Evolutionary conservation across 2,888 invertebrate genomes (phyloP), one percentile per base, ranked within the genome.

Genomic region (Conchocele bisecta): DNA sequence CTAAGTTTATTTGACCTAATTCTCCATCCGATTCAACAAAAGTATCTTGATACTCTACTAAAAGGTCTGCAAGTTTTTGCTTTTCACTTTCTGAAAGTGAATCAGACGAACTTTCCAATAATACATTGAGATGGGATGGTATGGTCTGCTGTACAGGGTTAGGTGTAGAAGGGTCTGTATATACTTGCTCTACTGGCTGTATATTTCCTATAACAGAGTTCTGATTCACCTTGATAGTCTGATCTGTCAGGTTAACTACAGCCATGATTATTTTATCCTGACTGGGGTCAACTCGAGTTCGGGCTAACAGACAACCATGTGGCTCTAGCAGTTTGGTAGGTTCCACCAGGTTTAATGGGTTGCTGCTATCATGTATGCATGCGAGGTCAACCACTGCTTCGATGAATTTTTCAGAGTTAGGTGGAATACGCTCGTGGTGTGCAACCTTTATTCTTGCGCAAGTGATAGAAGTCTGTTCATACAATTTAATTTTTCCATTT

Each of bases 361-460:
- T 13, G 2, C 44, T 58, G 17, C n/a, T n/a, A n/a, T n/a, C n/a
- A n/a, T 20, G 9, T 20, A 35, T n/a, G 13, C 20, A 44, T 9
- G 46, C 46, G 7, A 7, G 26, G 28, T 59, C 46, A 15, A 39
- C 7, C 7, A 7, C 24, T 15, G 17, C 33, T 9, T 46, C n/a
- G 7, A 46, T 7, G 7, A 17, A 24, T 26, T 63, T 53, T 24
- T 48, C 54, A 33, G 63, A 44, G 26, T 65, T 28, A 1, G 66
- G 37, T 22, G 58, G 65, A 37, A 68, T 44, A 29, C 26, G 29
- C 5, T 41, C 35, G 1, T 41, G n/a, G 13, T 37, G 26, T 9
- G 35, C 46, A 1, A 68, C 22, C 13, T 51, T 59, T n/a, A 78
- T 58, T 11, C 48, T n/a, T 17, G 68, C 54, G 37, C 60, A 48